Conservation (phyloP, 2,888 invertebrate genomes). For the Pammene fasciana region DNA sequence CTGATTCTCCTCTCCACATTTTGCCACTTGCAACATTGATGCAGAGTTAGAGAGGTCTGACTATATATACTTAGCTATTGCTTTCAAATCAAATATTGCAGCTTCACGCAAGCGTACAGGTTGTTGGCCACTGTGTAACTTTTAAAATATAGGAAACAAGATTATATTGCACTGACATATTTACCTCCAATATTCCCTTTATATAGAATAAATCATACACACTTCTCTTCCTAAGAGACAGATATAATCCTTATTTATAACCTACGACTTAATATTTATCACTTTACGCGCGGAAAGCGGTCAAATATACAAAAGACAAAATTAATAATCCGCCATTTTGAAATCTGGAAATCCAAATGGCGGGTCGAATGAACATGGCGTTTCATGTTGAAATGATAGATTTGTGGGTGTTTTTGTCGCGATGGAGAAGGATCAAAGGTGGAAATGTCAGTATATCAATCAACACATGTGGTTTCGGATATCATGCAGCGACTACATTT, state of each 20-base stretch:
- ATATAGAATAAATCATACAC: conserved; percentile 1
- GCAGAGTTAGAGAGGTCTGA: too few relatives aligned
- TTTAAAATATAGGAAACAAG: too few relatives aligned
- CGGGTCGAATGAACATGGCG: conserved; percentile 64
- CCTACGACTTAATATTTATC: conserved; percentile 1
- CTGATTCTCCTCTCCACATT: too few relatives aligned
- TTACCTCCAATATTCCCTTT: background rate
- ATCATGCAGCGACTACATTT: conserved; percentile 1
- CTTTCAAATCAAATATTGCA: too few relatives aligned
- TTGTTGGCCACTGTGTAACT: too few relatives aligned
- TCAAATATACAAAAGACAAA: conserved; percentile 34
- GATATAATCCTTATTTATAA: conserved; percentile 14
- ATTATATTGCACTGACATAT: too few relatives aligned
- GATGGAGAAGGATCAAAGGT: conserved; percentile 58
- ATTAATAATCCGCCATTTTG: conserved; percentile 42
- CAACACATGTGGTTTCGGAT: conserved; percentile 45
- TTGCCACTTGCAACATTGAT: too few relatives aligned
- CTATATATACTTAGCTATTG: too few relatives aligned
- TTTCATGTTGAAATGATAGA: conserved; percentile 74
- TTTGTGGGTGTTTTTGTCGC: conserved; percentile 57
- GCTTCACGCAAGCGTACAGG: too few relatives aligned
- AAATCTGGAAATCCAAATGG: conserved; percentile 58
- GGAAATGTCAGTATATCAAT: conserved; percentile 56
- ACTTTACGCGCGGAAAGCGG: conserved; percentile 13
- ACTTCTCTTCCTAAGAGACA: background rate